phyloP scores from a whole-genome alignment of 2,888 invertebrate species.

The Romanomermis culicivorax region DNA sequence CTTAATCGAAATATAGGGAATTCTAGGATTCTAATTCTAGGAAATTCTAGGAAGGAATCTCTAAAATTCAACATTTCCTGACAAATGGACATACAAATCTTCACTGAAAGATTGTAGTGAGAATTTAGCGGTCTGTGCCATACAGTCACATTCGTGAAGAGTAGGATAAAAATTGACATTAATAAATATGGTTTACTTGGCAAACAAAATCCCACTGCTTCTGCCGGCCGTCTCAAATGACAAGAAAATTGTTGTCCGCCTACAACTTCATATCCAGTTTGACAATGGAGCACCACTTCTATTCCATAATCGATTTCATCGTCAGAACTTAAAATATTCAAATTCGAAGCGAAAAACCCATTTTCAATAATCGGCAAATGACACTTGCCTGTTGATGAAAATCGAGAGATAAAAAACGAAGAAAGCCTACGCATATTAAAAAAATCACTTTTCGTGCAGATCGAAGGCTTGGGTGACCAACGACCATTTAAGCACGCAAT shows the following conservation, averaged over 20 bases:
- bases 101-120: no score
- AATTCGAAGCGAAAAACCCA: slow-evolving; percentile 19
- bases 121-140: no score
- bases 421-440: neutral
- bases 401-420: neutral
- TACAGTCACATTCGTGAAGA: no score
- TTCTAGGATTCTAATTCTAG: no score
- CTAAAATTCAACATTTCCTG: no score
- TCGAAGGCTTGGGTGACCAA: slow-evolving; percentile 67
- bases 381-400: slow-evolving; percentile 18
- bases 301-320: slow-evolving; percentile 19
- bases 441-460: slow-evolving; percentile 50
- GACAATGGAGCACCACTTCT: slow-evolving; percentile 15
- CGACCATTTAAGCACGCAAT: slow-evolving; percentile 80
- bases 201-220: slow-evolving; percentile 10
- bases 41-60: no score
- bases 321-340: slow-evolving; percentile 22
- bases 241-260: slow-evolving; percentile 10
- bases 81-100: no score
- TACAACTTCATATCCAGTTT: slow-evolving; percentile 14
- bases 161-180: no score
- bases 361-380: slow-evolving; percentile 21
- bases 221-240: slow-evolving; percentile 8
- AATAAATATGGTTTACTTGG: slow-evolving; percentile 10
- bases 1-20: no score